Evolutionary conservation across 37 sponge, comb jelly and placozoan species (phyloP).

Genomic region (Cladorhizidae sp.): DNA sequence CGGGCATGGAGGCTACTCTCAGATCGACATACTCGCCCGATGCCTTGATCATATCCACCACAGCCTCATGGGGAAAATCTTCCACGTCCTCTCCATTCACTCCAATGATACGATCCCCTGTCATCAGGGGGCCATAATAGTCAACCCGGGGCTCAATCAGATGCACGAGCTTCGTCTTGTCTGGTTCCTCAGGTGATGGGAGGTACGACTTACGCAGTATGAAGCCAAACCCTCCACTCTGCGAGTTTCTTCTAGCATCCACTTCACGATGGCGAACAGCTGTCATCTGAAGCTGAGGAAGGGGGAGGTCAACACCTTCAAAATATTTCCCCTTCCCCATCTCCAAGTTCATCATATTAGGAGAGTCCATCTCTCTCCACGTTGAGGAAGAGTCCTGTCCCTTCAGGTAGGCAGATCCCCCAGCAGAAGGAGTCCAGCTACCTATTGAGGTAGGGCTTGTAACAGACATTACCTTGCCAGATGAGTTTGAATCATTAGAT

Average conservation of each 20-base stretch:
- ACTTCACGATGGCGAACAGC: constrained; percentile 43
- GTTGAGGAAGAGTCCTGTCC: neutral
- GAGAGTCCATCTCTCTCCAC: neutral
- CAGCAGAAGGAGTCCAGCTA: neutral
- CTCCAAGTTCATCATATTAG: neutral
- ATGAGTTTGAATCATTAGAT: neutral
- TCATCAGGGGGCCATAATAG: constrained; percentile 74
- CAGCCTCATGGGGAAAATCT: constrained; percentile 71
- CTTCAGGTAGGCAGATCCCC: neutral
- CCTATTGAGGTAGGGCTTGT: neutral
- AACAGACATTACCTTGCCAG: neutral
- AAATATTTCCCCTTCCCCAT: constrained; percentile 29
- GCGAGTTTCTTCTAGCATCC: constrained; percentile 40
- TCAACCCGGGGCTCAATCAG: constrained; percentile 69
- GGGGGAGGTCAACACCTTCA: constrained; percentile 40
- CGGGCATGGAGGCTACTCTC: constrained; percentile 79
- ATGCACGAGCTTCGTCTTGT: constrained; percentile 62
- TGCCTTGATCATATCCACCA: constrained; percentile 87
- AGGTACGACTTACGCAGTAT: constrained; percentile 72
- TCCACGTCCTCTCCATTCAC: constrained; percentile 91
- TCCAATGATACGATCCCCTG: constrained; percentile 87
- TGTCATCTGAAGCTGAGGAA: constrained; percentile 66
- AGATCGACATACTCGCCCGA: constrained; percentile 66
- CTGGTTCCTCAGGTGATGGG: constrained; percentile 72
- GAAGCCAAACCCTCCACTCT: constrained; percentile 82